Evolutionary conservation across 2,113 vertebrate species (phyloP).

Genomic region (Neogobius melanostomus): DNA sequence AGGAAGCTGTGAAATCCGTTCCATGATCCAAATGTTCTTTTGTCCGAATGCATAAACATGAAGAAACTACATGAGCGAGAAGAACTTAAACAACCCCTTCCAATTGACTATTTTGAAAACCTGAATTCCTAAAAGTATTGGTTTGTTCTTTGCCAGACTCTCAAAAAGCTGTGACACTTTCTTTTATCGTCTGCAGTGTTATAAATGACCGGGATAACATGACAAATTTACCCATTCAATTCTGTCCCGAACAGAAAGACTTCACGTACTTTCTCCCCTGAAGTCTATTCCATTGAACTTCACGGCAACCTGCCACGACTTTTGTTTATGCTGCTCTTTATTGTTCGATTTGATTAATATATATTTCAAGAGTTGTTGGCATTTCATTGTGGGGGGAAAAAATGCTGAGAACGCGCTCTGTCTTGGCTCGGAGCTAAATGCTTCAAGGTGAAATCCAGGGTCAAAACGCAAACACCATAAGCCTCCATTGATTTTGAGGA

Average conservation of each 20-base stretch:
- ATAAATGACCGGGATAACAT: neutral
- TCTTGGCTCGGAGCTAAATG: constrained; percentile 16
- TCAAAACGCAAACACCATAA: constrained; percentile 41
- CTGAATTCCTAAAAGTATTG: too few relatives aligned
- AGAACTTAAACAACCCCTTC: neutral
- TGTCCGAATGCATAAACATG: too few relatives aligned
- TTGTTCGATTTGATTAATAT: constrained; percentile 23
- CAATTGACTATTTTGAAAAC: too few relatives aligned
- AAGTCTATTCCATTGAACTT: neutral
- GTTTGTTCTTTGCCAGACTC: too few relatives aligned
- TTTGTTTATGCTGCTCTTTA: neutral
- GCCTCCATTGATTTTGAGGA: constrained; percentile 41
- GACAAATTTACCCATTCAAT: neutral
- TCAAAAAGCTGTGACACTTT: neutral
- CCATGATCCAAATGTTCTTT: too few relatives aligned
- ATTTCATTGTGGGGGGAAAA: constrained; percentile 15
- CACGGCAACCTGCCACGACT: neutral
- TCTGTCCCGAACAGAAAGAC: neutral
- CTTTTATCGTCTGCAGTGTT: neutral
- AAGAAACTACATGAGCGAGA: too few relatives aligned
- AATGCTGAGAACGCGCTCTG: constrained; percentile 39
- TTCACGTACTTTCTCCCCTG: neutral
- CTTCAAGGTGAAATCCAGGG: constrained; percentile 56
- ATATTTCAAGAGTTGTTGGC: constrained; percentile 43
- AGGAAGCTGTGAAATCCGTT: too few relatives aligned